Conservation (phyloP, 2,888 invertebrate species). For the Elysia crispata region DNA sequence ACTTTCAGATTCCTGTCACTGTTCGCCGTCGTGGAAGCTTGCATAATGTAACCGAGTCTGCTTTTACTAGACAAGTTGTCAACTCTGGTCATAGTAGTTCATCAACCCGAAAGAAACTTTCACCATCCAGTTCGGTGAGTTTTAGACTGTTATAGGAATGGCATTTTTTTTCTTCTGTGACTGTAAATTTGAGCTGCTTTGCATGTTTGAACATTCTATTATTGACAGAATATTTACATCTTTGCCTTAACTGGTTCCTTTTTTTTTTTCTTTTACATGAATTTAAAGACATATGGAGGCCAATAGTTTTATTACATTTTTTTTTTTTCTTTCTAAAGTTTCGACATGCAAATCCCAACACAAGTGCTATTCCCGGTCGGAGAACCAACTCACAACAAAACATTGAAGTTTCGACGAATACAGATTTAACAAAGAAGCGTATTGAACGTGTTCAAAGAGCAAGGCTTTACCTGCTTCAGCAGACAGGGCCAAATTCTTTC, state of each 20-base stretch:
- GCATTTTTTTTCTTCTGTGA: too few relatives aligned
- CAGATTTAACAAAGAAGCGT: constrained; percentile 67
- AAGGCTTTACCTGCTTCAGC: constrained; percentile 78
- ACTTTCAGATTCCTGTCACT: constrained; percentile 54
- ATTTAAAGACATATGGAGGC: neutral
- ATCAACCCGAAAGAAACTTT: constrained; percentile 59
- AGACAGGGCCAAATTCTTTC: constrained; percentile 79
- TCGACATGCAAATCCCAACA: constrained; percentile 52
- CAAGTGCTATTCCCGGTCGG: constrained; percentile 53
- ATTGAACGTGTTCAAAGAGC: constrained; percentile 76
- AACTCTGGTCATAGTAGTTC: constrained; percentile 59
- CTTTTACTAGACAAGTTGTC: constrained; percentile 74
- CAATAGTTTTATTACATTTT: neutral
- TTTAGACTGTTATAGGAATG: too few relatives aligned
- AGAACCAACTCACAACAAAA: constrained; percentile 48
- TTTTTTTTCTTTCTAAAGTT: constrained; percentile 48
- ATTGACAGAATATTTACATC: too few relatives aligned
- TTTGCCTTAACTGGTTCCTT: too few relatives aligned
- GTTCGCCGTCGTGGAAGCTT: constrained; percentile 52
- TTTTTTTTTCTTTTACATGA: neutral
- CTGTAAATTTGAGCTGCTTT: too few relatives aligned
- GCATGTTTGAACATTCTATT: too few relatives aligned
- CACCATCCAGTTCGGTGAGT: constrained; percentile 70
- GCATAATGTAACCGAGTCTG: constrained; percentile 62
- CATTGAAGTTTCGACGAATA: constrained; percentile 51